Conservation (phyloP, 2,888 invertebrate species). For the Drosophila pegasa region DNA sequence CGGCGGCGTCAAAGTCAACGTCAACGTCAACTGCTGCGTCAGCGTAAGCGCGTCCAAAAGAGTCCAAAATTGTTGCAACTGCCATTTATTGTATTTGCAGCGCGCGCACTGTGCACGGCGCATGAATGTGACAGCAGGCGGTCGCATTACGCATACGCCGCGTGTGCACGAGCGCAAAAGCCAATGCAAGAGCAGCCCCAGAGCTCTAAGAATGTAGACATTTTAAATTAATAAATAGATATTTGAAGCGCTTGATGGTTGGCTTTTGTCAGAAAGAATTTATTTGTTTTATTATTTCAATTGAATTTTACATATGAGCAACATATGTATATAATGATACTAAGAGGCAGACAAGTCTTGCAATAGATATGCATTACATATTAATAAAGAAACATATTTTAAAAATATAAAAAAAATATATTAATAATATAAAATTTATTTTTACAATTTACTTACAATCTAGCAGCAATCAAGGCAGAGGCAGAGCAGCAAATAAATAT, state of each 20-base stretch:
- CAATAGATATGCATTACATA: no score
- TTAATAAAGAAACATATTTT: no score
- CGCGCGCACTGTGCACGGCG: conserved; percentile 37
- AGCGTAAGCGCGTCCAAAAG: conserved; percentile 36
- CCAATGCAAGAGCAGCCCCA: no score
- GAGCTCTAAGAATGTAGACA: no score
- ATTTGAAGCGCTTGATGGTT: background rate
- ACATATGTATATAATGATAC: no score
- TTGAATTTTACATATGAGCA: no score
- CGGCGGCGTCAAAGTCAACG: conserved; percentile 30
- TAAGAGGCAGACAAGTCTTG: no score
- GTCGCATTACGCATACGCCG: conserved; percentile 33
- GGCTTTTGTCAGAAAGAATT: background rate
- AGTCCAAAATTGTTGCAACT: conserved; percentile 76
- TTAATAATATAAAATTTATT: no score
- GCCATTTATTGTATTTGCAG: conserved; percentile 69
- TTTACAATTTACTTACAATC: no score
- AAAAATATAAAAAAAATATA: no score
- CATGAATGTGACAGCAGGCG: conserved; percentile 40
- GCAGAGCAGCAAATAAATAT: no score
- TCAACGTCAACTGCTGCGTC: conserved; percentile 43
- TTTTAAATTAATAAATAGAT: background rate
- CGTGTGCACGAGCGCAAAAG: background rate
- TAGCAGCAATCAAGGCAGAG: no score
- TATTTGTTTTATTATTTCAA: background rate